Conservation (phyloP, 2,797 vertebrate genomes). For the Artibeus lituratus region DNA sequence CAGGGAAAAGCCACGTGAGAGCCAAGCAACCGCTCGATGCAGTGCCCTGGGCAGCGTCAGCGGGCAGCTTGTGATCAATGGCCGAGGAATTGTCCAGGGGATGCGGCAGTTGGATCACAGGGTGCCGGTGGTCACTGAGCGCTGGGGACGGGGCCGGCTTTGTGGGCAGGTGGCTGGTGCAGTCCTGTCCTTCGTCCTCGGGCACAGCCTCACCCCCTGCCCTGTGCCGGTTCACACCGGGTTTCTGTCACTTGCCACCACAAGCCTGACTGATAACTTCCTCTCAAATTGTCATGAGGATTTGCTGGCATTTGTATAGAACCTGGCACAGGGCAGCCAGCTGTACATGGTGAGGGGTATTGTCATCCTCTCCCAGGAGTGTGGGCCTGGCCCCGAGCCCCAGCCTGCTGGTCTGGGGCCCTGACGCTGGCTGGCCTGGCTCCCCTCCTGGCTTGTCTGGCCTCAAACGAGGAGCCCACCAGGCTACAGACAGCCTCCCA, state of each 20-base stretch:
- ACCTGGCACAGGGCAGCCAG: neutral
- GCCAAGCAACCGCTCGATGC: rapidly evolving
- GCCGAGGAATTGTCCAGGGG: neutral
- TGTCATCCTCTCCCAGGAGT: neutral
- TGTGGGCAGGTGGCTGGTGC: neutral
- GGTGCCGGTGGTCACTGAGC: neutral
- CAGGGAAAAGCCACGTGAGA: neutral
- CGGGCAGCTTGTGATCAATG: neutral
- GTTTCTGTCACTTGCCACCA: slow-evolving; percentile 3
- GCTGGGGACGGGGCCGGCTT: neutral
- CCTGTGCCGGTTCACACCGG: neutral
- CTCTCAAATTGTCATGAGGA: neutral
- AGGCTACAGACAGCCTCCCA: no score
- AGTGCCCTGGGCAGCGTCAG: rapidly evolving
- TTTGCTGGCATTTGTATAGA: rapidly evolving
- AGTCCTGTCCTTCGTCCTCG: neutral
- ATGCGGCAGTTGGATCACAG: neutral
- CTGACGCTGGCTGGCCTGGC: neutral
- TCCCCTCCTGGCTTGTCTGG: neutral
- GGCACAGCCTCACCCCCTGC: no score
- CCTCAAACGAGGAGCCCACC: neutral
- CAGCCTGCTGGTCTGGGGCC: neutral
- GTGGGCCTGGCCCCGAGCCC: neutral
- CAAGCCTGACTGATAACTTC: neutral
- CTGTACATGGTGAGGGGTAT: rapidly evolving